Conservation (phyloP, 2,113 vertebrate genomes). For the Emydura subglobosa region DNA sequence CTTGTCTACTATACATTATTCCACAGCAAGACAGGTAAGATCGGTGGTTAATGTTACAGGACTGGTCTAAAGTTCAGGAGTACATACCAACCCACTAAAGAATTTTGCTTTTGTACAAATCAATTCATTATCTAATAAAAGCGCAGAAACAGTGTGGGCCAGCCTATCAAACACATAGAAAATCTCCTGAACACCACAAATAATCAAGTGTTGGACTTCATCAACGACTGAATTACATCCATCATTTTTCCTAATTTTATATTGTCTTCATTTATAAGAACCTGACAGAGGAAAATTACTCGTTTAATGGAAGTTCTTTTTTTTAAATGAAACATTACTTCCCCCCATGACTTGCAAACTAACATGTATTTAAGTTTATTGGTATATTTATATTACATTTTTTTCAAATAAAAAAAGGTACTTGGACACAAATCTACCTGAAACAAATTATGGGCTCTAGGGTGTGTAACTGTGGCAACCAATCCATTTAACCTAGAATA, state of each 20-base stretch:
- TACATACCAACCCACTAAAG: background rate
- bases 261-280: background rate
- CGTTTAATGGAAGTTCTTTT: background rate
- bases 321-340: background rate
- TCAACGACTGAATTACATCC: background rate
- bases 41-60: background rate
- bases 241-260: background rate
- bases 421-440: background rate
- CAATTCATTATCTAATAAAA: background rate
- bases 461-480: background rate
- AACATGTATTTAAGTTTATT: background rate
- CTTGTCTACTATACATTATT: background rate
- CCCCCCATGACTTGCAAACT: background rate
- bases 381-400: background rate
- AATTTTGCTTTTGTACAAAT: background rate
- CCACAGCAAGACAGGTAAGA: background rate
- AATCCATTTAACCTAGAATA: accelerated
- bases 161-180: background rate
- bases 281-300: background rate
- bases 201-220: background rate
- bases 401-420: background rate
- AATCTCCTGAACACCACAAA: background rate
- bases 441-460: background rate
- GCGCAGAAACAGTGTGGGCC: background rate
- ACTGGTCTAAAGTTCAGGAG: background rate